A percentile compares a stretch with the other conserved stretches of the same genome.
Evolutionary conservation across 1,140 invertebrate species (phyloP).

Genomic region (Leptinotarsa defecta): DNA sequence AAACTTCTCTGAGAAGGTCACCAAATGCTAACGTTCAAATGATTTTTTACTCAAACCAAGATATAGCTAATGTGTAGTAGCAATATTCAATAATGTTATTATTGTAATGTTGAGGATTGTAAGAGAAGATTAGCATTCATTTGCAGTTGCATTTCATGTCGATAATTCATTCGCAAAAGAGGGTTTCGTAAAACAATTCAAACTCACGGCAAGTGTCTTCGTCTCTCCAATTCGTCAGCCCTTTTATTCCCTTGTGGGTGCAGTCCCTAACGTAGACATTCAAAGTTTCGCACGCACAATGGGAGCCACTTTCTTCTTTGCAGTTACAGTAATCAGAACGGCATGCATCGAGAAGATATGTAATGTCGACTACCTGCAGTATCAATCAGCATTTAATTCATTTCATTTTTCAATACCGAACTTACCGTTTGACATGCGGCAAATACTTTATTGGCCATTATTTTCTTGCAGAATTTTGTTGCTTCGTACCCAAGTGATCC

Average conservation of each 20-base stretch:
- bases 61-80: too few species aligned
- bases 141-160: too few species aligned
- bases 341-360: constrained; percentile 68
- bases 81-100: too few species aligned
- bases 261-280: constrained; percentile 80
- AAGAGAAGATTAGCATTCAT: too few species aligned
- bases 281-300: constrained; percentile 77
- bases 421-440: constrained; percentile 65
- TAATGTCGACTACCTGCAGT: constrained; percentile 61
- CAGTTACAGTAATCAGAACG: constrained; percentile 80
- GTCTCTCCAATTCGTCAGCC: constrained; percentile 73
- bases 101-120: too few species aligned
- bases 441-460: constrained; percentile 69
- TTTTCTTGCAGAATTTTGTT: constrained; percentile 64
- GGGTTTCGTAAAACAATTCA: too few species aligned
- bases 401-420: neutral
- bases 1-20: too few species aligned
- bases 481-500: constrained; percentile 60
- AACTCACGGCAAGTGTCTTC: constrained; percentile 77
- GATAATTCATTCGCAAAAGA: too few species aligned
- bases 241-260: constrained; percentile 64
- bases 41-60: too few species aligned
- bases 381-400: neutral
- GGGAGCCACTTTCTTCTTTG: constrained; percentile 59
- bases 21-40: too few species aligned